Base-by-base conservation (phyloP, 2,797 vertebrate genomes). In the Lagodon rhomboides region DNA sequence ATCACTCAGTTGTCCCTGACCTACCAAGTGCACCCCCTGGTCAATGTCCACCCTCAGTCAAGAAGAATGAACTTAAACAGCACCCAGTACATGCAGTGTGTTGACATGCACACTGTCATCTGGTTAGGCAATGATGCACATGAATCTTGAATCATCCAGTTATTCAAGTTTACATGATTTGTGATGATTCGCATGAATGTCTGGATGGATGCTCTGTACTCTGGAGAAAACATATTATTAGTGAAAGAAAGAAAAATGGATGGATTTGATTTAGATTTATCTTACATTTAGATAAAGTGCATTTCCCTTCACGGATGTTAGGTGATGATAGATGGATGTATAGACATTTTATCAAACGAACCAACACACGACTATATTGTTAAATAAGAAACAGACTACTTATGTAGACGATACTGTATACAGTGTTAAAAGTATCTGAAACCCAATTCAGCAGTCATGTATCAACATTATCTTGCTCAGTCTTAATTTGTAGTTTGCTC, bases 71-170 rank as follows among this genome's bases (percentile, higher is more conserved):
- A 51, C 9, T 34, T 20, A 41, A 68, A n/a, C 20, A 10, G 41
- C 18, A 23, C 22, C 41, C 38, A 7, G 9, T 20, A 34, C 20
- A 76, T 27, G 34, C 41, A 46, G 30, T 58, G 20, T 72, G 20
- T 75, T 81, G 66, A 72, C 67, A 58, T 59, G 44, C 47, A 22
- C 34, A 30, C 22, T 84, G 23, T 73, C 41, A 68, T 44, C 55
- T 68, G 34, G 22, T 79, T 56, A 68, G 34, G 66, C 20, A 70
- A 3, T 54, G 3, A 13, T 65, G 62, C 30, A 61, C 27, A 51
- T 61, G 23, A 18, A 68, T 23, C 10, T 51, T 25, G 34, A 73
- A 54, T 59, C 67, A 20, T 12, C 16, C 46, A n/a, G 15, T 25
- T 20, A 61, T 43, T 54, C 3, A n/a, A 53, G 6, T 61, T 64